phyloP scores from a whole-genome alignment of 2,888 invertebrate genomes.

The Silvanus unidentatus region DNA sequence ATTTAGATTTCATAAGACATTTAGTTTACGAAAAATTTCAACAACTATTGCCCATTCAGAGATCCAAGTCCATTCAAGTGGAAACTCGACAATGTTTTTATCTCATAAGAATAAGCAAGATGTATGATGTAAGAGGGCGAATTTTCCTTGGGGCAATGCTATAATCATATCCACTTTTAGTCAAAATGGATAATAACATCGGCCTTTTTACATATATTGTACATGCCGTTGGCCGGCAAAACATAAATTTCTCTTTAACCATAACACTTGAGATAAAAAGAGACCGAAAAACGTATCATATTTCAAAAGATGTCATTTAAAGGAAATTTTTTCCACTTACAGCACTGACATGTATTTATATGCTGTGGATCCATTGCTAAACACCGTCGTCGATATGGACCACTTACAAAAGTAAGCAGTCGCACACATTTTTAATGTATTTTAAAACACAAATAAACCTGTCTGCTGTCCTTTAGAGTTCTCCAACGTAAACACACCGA shows the following conservation, averaged over 20 bases:
- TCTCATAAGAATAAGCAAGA: no score
- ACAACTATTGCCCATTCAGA: no score
- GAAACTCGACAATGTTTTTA: no score
- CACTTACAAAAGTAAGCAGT: constrained; percentile 64
- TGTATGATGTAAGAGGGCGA: no score
- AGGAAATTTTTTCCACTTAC: constrained; percentile 15
- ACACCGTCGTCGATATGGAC: constrained; percentile 76
- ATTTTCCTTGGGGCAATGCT: no score
- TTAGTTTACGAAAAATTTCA: no score
- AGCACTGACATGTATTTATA: constrained; percentile 84
- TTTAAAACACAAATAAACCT: not conserved
- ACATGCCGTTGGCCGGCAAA: constrained; percentile 1
- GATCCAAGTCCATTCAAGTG: no score
- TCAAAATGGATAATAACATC: constrained; percentile 1
- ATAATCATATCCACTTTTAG: no score
- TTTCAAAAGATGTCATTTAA: no score
- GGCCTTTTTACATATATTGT: constrained; percentile 4
- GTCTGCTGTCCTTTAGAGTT: constrained; percentile 47
- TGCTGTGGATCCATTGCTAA: constrained; percentile 75
- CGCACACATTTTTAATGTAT: not conserved
- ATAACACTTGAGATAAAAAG: not conserved
- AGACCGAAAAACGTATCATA: no score
- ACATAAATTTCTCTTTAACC: not conserved
- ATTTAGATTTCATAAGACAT: no score
- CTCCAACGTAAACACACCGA: constrained; percentile 56